These are phyloP conservation scores for Maconellicoccus hirsutus DNA, from an alignment of 1,140 invertebrate species.

Conservation along the genomic window DNA sequence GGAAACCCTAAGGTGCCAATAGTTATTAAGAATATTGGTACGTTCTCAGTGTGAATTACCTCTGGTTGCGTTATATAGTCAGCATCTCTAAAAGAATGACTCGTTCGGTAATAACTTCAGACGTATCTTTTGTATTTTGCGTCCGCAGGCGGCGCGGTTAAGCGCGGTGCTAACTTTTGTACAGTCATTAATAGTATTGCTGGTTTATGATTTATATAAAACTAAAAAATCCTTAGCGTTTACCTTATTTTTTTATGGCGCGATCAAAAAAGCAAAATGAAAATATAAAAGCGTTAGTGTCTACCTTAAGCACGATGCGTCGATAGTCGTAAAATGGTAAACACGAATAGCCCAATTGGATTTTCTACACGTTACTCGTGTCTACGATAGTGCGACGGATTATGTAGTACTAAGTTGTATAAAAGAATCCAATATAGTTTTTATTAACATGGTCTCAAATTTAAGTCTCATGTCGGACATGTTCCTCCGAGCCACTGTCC, in stretches of 20 bases:
- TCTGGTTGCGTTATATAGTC: neutral
- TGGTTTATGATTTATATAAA: constrained; percentile 4
- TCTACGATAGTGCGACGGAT: too few relatives aligned
- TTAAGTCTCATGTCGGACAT: too few relatives aligned
- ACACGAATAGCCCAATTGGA: too few relatives aligned
- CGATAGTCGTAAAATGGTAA: too few relatives aligned
- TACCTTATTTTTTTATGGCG: neutral
- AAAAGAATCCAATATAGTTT: too few relatives aligned
- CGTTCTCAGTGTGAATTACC: neutral
- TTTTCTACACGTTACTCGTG: too few relatives aligned
- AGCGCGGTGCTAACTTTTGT: neutral
- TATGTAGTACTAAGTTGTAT: too few relatives aligned
- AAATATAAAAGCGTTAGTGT: too few relatives aligned
- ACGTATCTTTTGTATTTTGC: neutral
- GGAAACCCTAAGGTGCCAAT: constrained; percentile 4
- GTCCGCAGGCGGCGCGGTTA: neutral
- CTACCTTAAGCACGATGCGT: too few relatives aligned
- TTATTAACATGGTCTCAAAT: too few relatives aligned
- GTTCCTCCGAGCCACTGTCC: too few relatives aligned
- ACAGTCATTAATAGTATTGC: neutral
- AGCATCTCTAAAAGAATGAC: neutral
- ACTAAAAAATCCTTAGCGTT: neutral
- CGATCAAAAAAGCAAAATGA: too few relatives aligned
- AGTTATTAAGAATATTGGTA: neutral
- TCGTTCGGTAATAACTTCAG: constrained; percentile 3